Evolutionary conservation across 2,113 vertebrate species (phyloP).

Genomic region (Pelecanus crispus): DNA sequence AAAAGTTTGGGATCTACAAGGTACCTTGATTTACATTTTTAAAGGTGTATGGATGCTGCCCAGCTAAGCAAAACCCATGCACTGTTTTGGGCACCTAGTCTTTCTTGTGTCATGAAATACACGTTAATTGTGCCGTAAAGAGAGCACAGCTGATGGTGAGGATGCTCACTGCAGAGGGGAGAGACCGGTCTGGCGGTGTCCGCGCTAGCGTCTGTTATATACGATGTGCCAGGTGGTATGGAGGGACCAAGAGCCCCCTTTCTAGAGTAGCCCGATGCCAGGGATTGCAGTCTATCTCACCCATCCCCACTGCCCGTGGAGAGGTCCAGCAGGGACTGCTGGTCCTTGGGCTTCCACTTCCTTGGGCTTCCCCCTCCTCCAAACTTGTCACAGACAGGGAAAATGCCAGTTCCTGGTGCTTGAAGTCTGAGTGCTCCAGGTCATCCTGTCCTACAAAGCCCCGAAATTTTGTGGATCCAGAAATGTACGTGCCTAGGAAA

Average conservation of each 20-base stretch:
- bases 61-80: neutral
- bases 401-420: neutral
- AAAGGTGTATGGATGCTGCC: neutral
- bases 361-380: neutral
- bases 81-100: neutral
- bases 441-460: neutral
- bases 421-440: neutral
- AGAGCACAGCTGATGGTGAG: neutral
- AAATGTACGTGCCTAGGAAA: neutral
- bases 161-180: neutral
- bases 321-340: neutral
- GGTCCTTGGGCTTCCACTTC: neutral
- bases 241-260: neutral
- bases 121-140: neutral
- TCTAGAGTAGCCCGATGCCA: neutral
- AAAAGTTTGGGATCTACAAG: neutral
- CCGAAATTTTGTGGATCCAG: neutral
- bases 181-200: neutral
- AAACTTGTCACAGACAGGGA: neutral
- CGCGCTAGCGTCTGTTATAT: fast-evolving
- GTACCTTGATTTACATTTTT: neutral
- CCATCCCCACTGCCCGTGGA: neutral
- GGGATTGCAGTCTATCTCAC: neutral
- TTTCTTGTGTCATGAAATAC: neutral
- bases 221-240: fast-evolving